These are phyloP conservation scores for Premnoplex brunnescens DNA, from an alignment of 2,797 vertebrate genomes.

Conservation along the genomic window DNA sequence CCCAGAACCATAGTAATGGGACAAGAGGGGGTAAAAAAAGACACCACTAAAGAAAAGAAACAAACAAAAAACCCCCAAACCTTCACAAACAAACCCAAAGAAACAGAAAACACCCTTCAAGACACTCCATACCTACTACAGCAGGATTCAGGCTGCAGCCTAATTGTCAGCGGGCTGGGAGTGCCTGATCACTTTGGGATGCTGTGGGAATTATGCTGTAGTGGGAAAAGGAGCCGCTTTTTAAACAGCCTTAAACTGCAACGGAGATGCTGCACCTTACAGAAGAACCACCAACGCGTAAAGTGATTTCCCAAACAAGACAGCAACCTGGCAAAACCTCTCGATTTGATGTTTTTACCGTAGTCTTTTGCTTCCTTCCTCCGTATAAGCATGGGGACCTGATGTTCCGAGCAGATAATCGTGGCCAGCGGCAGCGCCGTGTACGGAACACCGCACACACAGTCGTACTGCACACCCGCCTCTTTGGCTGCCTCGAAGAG, in stretches of 20 bases:
- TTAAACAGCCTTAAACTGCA: neutral
- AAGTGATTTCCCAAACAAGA: neutral
- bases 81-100: neutral
- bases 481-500: conserved; percentile 80
- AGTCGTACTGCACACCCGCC: conserved; percentile 78
- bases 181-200: neutral
- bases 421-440: conserved; percentile 92
- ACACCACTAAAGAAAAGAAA: neutral
- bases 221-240: fast-evolving
- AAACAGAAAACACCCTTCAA: neutral
- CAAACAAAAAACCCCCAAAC: neutral
- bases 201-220: fast-evolving
- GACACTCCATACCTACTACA: neutral
- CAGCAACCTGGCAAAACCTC: neutral
- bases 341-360: conserved; percentile 72
- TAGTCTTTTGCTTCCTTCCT: conserved; percentile 92
- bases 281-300: fast-evolving
- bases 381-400: conserved; percentile 91
- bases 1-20: fast-evolving
- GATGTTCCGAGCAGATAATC: conserved; percentile 81
- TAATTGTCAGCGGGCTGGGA: neutral
- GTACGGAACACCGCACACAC: conserved; percentile 91
- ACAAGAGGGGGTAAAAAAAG: neutral
- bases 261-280: fast-evolving
- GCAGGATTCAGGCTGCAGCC: neutral